A percentile compares a stretch with the other conserved stretches of the same genome.
Conservation (phyloP, 2,113 vertebrate genomes). For the Cyphomyrus plagiostoma region DNA sequence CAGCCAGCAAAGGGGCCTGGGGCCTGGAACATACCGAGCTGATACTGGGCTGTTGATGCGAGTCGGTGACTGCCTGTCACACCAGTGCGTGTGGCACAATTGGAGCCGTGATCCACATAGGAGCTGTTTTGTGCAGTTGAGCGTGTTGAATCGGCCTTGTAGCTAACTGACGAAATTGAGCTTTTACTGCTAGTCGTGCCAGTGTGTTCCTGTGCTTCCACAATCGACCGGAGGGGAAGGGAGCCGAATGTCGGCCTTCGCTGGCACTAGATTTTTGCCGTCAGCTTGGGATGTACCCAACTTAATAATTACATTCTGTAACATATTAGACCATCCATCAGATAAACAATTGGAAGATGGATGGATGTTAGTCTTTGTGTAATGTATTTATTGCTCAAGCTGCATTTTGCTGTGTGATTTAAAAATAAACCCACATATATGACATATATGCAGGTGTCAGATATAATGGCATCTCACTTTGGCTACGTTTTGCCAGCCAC, state of each 20-base stretch:
- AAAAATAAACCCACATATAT: neutral
- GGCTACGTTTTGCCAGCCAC: too few relatives aligned
- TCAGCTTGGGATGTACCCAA: neutral
- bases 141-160: neutral
- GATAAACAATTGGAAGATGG: neutral
- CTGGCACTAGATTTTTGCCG: neutral
- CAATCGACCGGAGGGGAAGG: neutral
- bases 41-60: neutral
- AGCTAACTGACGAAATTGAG: neutral
- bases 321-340: neutral
- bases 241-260: neutral
- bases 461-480: neutral
- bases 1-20: neutral
- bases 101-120: neutral
- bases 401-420: neutral
- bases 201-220: neutral
- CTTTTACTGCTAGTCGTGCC: neutral
- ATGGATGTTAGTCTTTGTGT: neutral
- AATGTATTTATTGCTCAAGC: neutral
- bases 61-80: neutral
- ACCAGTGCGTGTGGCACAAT: neutral
- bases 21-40: neutral
- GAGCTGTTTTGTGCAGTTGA: neutral
- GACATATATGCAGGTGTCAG: neutral
- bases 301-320: neutral